Base-by-base conservation (phyloP, 2,113 vertebrate species). In the Solea solea region DNA sequence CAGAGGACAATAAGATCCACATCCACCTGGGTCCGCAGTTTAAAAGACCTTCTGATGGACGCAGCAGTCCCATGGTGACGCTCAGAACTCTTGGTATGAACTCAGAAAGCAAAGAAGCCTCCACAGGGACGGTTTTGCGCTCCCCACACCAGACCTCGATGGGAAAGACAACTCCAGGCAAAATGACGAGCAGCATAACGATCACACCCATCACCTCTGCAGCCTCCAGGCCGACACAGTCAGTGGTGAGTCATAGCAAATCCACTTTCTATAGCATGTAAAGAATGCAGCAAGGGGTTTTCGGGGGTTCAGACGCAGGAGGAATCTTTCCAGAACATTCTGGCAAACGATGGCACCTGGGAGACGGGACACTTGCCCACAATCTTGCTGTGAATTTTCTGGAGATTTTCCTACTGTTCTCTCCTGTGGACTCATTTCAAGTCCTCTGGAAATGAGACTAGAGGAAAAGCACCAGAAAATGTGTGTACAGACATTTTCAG, bases 1-100 rank as follows among this genome's bases (percentile, higher is more conserved):
- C 96, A 0, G 98, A 98, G 74, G 97, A 99, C 91, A 98, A 98
- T 80, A 98, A 97, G 89, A 99, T 99, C 81, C 97, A 97, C 87
- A 99, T 99, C 85, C 97, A 98, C 74, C 59, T 98, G 79, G 97
- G 96, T 0, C 87, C 95, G 14, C 96, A 95, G 85, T 95, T 94
- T 25, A 96, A 96, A 77, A 93, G 94, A 46, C 89, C 94, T 0
- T 82, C 91, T 0, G 96, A 97, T 3, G 84, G 85, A 0, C 83
- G 89, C 1, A 52, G 77, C 0, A 92, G 88, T 28, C 90, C 95
- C 0, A 64, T 94, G 5, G 84, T 96, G 65, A 96, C 94, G 0
- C 92, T 97, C 46, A 91, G 94, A 12, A 93, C 96, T 0, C 50
- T 94, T 13, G 91, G 80, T 12, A n/a, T 93, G 27, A 83, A 80